phyloP scores from a whole-genome alignment of 1,140 invertebrate genomes.

The Steinernema feltiae region DNA sequence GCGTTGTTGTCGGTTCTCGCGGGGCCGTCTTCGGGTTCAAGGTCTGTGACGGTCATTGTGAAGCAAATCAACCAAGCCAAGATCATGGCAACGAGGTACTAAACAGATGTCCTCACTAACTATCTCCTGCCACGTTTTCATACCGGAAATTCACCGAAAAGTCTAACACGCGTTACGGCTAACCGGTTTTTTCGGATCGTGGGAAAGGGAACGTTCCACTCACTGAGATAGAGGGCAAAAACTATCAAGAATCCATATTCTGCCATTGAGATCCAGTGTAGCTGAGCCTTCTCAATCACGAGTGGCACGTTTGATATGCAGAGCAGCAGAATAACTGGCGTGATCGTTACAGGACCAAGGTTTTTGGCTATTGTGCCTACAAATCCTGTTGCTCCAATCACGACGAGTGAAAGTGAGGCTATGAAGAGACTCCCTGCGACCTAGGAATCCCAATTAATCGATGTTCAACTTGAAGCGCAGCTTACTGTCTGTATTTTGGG shows the following conservation, averaged over 20 bases:
- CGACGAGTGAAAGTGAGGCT: constrained; percentile 57
- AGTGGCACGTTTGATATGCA: constrained; percentile 56
- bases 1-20: constrained; percentile 36
- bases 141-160: constrained; percentile 59
- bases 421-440: constrained; percentile 34
- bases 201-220: constrained; percentile 52
- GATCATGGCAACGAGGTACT: constrained; percentile 36
- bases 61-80: constrained; percentile 36
- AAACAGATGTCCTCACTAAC: background rate
- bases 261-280: constrained; percentile 42
- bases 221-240: constrained; percentile 54
- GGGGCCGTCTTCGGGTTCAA: constrained; percentile 24
- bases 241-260: constrained; percentile 22
- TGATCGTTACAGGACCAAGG: constrained; percentile 54
- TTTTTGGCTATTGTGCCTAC: constrained; percentile 57
- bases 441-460: no score
- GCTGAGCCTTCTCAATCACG: constrained; percentile 53
- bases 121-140: constrained; percentile 24
- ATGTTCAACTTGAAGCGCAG: no score
- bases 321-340: constrained; percentile 54
- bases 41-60: constrained; percentile 28
- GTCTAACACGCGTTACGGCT: constrained; percentile 44
- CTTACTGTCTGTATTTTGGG: constrained; percentile 24
- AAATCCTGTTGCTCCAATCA: constrained; percentile 58
- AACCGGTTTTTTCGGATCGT: constrained; percentile 40